Percentiles rank a stretch among this genome's conserved stretches.
phyloP scores from a whole-genome alignment of 2,113 vertebrate species.

The Notiomystis cincta region DNA sequence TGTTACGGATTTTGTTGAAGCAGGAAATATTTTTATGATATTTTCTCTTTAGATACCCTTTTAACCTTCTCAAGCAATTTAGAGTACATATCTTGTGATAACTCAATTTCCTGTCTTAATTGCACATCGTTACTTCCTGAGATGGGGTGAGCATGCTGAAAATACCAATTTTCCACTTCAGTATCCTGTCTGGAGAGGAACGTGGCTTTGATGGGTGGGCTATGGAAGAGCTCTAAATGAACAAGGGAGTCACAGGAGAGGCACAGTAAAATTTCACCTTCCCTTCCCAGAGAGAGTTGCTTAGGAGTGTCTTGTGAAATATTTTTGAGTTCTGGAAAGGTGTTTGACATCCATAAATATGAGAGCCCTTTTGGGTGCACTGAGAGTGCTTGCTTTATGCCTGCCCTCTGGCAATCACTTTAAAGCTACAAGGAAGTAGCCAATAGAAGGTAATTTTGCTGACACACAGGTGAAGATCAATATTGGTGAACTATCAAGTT shows the following conservation, averaged over 20 bases:
- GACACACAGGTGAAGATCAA: background rate
- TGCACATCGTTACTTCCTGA: background rate
- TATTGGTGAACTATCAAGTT: background rate
- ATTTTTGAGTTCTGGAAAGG: background rate
- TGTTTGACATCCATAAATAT: background rate
- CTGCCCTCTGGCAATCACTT: background rate
- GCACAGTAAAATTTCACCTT: background rate
- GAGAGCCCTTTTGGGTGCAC: background rate
- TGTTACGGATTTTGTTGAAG: background rate
- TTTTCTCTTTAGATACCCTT: background rate
- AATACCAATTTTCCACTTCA: background rate
- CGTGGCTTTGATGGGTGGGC: background rate
- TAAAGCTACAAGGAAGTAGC: background rate
- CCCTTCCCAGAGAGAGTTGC: background rate
- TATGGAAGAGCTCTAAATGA: background rate
- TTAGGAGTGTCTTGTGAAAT: background rate
- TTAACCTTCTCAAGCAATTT: background rate
- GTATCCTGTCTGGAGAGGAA: background rate
- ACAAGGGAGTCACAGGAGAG: background rate
- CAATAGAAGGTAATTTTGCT: background rate
- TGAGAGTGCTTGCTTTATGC: background rate
- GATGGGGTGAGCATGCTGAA: background rate
- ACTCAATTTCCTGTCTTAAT: background rate
- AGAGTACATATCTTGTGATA: background rate
- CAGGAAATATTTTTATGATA: background rate